A percentile compares a stretch with the other conserved stretches of the same genome.
Evolutionary conservation across 2,113 vertebrate genomes (phyloP).

Genomic region (Archilochus colubris): DNA sequence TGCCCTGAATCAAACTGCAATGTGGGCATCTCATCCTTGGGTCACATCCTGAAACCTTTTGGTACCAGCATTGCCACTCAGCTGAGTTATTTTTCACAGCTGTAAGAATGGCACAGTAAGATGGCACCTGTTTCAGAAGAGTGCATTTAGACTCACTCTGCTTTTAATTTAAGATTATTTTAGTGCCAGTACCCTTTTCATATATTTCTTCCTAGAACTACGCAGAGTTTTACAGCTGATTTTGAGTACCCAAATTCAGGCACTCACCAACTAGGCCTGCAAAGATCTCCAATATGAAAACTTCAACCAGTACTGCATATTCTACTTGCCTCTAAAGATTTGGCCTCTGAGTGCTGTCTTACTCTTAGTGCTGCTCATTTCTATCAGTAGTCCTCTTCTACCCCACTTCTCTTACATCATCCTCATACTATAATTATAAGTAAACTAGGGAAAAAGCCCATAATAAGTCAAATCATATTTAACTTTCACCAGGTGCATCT

Average conservation of each 20-base stretch:
- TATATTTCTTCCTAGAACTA: neutral
- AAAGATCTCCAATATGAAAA: neutral
- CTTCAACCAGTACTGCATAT: neutral
- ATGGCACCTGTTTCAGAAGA: neutral
- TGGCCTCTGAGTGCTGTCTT: neutral
- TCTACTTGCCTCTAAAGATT: neutral
- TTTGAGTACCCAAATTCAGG: neutral
- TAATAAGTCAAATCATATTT: constrained; percentile 1
- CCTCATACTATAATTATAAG: neutral
- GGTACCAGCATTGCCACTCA: neutral
- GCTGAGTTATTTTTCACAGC: neutral
- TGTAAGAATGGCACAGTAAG: neutral
- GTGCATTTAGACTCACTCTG: rapidly evolving
- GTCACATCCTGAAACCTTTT: neutral
- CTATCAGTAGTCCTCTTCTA: neutral
- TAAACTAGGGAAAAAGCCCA: neutral
- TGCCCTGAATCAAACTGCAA: neutral
- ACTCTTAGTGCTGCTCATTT: neutral
- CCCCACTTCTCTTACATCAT: neutral
- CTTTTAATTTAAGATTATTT: neutral
- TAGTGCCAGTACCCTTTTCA: neutral
- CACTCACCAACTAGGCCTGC: neutral
- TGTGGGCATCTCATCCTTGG: neutral
- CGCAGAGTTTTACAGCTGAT: neutral
- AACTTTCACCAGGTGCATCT: constrained; percentile 31